Conservation (phyloP, 2,113 vertebrate species). For the Tinamus guttatus region DNA sequence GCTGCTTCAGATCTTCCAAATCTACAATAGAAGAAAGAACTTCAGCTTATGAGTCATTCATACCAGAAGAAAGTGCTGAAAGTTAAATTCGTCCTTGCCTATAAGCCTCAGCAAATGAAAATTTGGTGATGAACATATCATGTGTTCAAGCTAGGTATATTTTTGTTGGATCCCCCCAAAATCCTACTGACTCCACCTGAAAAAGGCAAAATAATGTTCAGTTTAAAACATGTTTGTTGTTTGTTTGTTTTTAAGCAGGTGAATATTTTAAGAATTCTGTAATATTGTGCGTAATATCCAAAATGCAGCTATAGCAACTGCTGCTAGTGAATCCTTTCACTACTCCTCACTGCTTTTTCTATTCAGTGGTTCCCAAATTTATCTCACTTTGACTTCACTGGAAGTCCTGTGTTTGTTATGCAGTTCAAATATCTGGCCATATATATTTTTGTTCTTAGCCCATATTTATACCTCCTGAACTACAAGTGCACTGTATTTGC, state of each 20-base stretch:
- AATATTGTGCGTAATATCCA: neutral
- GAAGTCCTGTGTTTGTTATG: neutral
- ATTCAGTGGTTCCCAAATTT: neutral
- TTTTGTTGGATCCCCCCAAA: no score
- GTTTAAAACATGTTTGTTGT: neutral
- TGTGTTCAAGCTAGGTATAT: no score
- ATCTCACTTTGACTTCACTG: fast-evolving
- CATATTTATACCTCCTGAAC: neutral
- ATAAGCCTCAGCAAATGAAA: no score
- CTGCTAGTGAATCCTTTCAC: neutral
- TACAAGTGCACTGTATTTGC: neutral
- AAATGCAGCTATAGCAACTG: neutral
- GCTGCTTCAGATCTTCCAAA: neutral
- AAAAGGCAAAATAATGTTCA: neutral
- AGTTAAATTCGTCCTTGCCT: no score
- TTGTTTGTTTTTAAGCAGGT: neutral
- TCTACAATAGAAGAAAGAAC: neutral
- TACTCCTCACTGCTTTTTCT: neutral
- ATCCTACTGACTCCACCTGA: neutral
- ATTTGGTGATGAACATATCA: no score
- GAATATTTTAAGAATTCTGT: neutral
- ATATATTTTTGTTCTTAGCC: neutral
- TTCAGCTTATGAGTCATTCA: neutral
- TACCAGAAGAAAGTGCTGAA: neutral
- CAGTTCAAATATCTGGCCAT: neutral